Evolutionary conservation across 2,113 vertebrate species (phyloP).

Genomic region (Todiramphus chloris): DNA sequence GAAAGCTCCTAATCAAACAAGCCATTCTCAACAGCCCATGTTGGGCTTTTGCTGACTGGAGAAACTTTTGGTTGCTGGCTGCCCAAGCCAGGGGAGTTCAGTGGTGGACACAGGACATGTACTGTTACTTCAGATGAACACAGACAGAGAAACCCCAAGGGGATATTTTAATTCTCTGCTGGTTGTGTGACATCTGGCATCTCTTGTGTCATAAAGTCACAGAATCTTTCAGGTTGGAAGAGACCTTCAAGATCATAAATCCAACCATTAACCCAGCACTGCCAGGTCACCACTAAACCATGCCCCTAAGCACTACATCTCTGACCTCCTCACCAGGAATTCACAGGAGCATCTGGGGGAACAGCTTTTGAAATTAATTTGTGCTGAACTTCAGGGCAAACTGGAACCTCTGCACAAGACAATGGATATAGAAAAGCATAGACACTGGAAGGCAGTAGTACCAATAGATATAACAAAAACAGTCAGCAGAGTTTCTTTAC

Average conservation of each 20-base stretch:
- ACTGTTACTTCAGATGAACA: background rate
- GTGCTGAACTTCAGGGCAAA: background rate
- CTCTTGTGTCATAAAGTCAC: background rate
- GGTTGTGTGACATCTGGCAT: background rate
- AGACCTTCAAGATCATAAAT: too few species aligned
- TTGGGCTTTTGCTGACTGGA: background rate
- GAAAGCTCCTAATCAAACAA: background rate
- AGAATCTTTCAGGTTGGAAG: too few species aligned
- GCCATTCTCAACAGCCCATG: background rate
- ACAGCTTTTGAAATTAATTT: background rate
- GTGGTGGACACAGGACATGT: accelerated
- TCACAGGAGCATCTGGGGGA: background rate
- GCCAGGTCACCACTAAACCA: too few species aligned
- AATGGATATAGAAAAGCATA: background rate
- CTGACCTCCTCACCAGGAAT: background rate
- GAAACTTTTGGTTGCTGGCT: background rate
- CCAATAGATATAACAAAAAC: background rate
- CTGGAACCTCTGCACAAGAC: background rate
- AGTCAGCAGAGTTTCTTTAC: background rate
- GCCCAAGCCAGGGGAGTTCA: background rate
- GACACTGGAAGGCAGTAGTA: background rate
- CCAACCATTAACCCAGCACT: too few species aligned
- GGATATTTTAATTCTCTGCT: background rate
- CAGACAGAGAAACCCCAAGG: background rate
- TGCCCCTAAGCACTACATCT: background rate